Evolutionary conservation across 2,797 vertebrate genomes (phyloP).

Genomic region (Eurystomus glaucurus): DNA sequence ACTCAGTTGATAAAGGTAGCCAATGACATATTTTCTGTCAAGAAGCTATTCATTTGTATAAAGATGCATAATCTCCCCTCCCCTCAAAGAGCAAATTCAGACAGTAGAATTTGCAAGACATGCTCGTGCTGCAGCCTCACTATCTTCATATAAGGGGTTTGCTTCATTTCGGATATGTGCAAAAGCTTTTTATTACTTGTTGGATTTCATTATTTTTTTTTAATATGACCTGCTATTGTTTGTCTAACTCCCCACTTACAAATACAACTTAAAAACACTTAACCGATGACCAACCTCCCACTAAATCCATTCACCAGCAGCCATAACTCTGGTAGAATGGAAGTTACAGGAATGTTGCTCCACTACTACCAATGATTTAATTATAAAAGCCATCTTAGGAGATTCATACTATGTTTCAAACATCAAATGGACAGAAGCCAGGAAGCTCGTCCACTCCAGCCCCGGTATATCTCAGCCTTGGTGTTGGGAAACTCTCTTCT

Average conservation of each 20-base stretch:
- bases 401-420: not conserved
- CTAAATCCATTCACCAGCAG: not conserved
- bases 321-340: not conserved
- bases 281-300: not conserved
- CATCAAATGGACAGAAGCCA: not conserved
- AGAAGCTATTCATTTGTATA: not conserved
- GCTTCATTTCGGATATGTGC: not conserved
- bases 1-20: not conserved
- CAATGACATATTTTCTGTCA: not conserved
- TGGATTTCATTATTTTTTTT: not conserved
- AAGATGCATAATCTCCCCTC: not conserved
- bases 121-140: not conserved
- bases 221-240: not conserved
- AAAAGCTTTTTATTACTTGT: not conserved
- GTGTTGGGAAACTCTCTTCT: not conserved
- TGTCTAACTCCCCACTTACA: not conserved
- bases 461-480: not conserved
- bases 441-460: not conserved
- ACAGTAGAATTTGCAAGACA: not conserved
- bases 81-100: not conserved
- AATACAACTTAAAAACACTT: not conserved
- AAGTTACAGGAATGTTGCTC: not conserved
- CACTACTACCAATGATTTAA: not conserved
- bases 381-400: slow-evolving; percentile 3
- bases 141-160: not conserved